phyloP scores from a whole-genome alignment of 2,113 vertebrate species.

The Bos taurus region ARS-UCD2.0 NC_037333.1:22537501-22538000 shows the following conservation, averaged over 20 bases:
- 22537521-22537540: background rate
- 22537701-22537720: background rate
- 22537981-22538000: background rate
- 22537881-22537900: background rate
- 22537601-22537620: background rate
- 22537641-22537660: background rate
- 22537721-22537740: background rate
- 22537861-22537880: background rate
- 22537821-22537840: background rate
- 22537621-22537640: background rate
- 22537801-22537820: background rate
- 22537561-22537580: background rate
- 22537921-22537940: background rate
- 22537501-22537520: background rate
- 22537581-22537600: background rate
- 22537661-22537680: background rate
- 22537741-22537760: background rate
- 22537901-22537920: background rate
- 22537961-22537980: background rate
- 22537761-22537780: background rate
- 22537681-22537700: background rate
- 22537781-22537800: background rate
- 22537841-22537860: background rate
- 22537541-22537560: background rate
- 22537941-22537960: background rate